Evolutionary conservation across 1,140 invertebrate genomes (phyloP).

Genomic region (Belonocnema kinseyi): DNA sequence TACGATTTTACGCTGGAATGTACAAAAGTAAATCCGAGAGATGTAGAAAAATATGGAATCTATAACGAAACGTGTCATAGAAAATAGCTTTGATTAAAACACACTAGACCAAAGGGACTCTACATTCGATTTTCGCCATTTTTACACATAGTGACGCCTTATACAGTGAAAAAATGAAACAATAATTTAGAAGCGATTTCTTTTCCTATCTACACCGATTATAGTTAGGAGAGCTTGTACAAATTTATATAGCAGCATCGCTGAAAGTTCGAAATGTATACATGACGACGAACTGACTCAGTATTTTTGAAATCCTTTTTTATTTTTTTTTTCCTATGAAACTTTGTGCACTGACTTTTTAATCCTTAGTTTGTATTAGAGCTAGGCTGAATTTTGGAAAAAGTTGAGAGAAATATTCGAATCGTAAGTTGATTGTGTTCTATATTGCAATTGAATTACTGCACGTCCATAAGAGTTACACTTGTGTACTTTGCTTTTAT

Average conservation of each 20-base stretch:
- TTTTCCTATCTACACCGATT: constrained; percentile 27
- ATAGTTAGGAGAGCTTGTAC: constrained; percentile 2
- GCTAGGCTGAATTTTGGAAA: no score
- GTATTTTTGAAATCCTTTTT: constrained; percentile 10
- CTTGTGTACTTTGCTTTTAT: no score
- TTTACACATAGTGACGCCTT: not conserved
- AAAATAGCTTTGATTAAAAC: constrained; percentile 59
- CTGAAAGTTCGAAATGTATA: constrained; percentile 4
- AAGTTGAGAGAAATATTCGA: no score
- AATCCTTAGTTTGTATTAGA: no score
- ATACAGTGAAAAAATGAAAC: not conserved
- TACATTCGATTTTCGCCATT: not conserved
- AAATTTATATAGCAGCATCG: constrained; percentile 19
- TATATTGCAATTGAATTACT: no score
- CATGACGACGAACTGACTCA: constrained; percentile 23
- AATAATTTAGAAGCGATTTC: constrained; percentile 15
- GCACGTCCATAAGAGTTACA: no score
- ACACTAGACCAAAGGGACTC: constrained; percentile 42
- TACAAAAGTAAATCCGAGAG: constrained; percentile 57
- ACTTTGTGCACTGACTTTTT: constrained; percentile 23
- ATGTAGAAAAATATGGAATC: constrained; percentile 63
- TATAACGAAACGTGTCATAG: constrained; percentile 51
- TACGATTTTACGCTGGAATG: constrained; percentile 43
- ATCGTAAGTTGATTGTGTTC: no score
- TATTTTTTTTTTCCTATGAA: not conserved